Base-by-base conservation (phyloP, 2,113 vertebrate genomes). In the Engraulis encrasicolus region DNA sequence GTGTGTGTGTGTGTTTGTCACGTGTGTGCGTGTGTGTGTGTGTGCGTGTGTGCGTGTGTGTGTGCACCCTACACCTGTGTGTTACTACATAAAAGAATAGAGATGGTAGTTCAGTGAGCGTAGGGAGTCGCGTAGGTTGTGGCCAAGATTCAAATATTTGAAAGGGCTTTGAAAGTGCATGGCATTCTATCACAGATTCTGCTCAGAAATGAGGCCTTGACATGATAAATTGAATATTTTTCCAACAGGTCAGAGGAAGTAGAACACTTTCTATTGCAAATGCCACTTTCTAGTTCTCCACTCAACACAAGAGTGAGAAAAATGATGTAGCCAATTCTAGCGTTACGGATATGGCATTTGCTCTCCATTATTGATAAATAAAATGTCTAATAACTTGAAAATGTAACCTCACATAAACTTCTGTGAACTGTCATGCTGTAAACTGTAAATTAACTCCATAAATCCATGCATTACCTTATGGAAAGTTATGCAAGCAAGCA, bases 141-240 rank as follows among this genome's bases (percentile, higher is more conserved):
- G 52, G 36, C 83, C 27, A 71, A 14, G 61, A 71, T 71, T 71
- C 23, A 11, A 71, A 71, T 71, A 80, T 80, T 84, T 54, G 31
- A 54, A 84, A 80, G 61, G 50, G 79, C 31, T 79, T 84, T 81
- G 78, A 80, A 80, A 84, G 37, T n/a, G 54, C 36, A 27, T 15
- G 27, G 34, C 61, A 34, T 71, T 71, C 61, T 71, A 71, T 71
- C 61, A 71, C 27, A 2, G 61, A 71, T 71, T 71, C 27, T 31
- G 27, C 31, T 31, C 34, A 14, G 31, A 27, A 71, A 71, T 71
- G 27, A 34, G 61, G 61, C 61, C 61, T 71, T 71, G 61, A 71
- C 61, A 71, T 71, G 61, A 71, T 71, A 34, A 34, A 71, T 71
- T 71, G 61, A 71, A 71, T n/a, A n/a, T 71, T 34, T 34, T 2